phyloP scores from a whole-genome alignment of 2,888 invertebrate species.

The Cryptosula pallasiana region DNA sequence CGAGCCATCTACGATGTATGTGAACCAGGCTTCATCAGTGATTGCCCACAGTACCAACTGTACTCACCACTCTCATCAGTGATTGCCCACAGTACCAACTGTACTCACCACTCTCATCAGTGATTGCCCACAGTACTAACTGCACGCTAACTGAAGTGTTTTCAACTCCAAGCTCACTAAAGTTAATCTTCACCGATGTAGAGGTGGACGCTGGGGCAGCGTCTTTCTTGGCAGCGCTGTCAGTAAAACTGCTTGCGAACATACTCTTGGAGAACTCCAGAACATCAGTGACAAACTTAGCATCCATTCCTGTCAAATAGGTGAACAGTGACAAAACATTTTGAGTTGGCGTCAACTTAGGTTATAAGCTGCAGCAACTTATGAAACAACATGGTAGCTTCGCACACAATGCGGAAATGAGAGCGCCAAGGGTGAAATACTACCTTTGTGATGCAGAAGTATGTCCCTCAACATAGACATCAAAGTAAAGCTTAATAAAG shows the following conservation, averaged over 20 bases:
- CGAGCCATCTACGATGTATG: too few species aligned
- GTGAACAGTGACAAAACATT: too few species aligned
- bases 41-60: too few species aligned
- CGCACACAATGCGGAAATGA: too few species aligned
- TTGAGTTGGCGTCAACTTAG: too few species aligned
- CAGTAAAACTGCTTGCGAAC: neutral
- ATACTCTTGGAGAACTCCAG: conserved; percentile 11
- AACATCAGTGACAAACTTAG: neutral
- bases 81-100: too few species aligned
- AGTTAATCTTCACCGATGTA: conserved; percentile 67
- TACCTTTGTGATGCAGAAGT: conserved; percentile 74
- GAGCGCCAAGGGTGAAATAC: too few species aligned
- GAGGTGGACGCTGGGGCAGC: neutral
- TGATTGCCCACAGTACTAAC: conserved; percentile 93
- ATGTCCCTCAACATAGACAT: conserved; percentile 85
- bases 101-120: conserved; percentile 86
- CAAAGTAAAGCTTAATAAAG: conserved; percentile 74
- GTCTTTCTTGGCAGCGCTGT: neutral
- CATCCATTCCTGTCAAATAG: neutral
- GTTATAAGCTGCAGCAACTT: too few species aligned
- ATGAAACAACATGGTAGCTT: too few species aligned
- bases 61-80: too few species aligned
- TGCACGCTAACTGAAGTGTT: conserved; percentile 97
- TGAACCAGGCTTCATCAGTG: too few species aligned
- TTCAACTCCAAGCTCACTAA: conserved; percentile 80